Evolutionary conservation across 2,888 invertebrate genomes (phyloP).

Genomic region (Pardosa pseudoannulata): DNA sequence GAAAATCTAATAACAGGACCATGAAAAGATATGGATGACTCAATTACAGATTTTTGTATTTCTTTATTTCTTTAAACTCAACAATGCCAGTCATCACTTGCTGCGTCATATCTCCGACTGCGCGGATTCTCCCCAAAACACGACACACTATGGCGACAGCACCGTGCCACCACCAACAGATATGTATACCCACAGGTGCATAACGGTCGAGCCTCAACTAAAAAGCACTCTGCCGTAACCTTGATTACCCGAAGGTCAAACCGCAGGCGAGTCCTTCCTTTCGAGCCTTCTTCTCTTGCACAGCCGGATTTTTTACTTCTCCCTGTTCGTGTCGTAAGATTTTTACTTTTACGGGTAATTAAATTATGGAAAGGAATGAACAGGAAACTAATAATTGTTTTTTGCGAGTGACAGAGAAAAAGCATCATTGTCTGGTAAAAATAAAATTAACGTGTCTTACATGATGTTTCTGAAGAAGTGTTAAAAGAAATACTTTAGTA

Average conservation of each 20-base stretch:
- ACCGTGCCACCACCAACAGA: neutral
- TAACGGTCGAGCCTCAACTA: conserved; percentile 61
- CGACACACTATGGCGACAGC: neutral
- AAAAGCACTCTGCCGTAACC: conserved; percentile 45
- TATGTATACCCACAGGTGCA: conserved; percentile 57
- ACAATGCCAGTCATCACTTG: no score
- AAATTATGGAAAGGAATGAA: neutral
- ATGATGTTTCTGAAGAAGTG: no score
- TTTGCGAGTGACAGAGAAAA: no score
- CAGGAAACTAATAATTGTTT: neutral
- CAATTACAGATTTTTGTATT: no score
- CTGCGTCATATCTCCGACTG: no score
- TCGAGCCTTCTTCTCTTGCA: conserved; percentile 3
- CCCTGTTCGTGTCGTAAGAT: neutral
- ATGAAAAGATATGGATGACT: no score
- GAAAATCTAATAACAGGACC: no score
- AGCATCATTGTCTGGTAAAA: no score
- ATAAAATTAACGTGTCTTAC: no score
- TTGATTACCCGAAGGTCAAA: conserved; percentile 53
- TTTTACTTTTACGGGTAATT: neutral
- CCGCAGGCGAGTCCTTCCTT: conserved; percentile 14
- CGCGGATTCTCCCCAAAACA: no score
- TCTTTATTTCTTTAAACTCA: no score
- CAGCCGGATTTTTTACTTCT: neutral
- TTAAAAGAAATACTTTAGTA: no score